These are phyloP conservation scores for Hartigia nigra DNA, from an alignment of 2,888 invertebrate species.

Conservation along the genomic window DNA sequence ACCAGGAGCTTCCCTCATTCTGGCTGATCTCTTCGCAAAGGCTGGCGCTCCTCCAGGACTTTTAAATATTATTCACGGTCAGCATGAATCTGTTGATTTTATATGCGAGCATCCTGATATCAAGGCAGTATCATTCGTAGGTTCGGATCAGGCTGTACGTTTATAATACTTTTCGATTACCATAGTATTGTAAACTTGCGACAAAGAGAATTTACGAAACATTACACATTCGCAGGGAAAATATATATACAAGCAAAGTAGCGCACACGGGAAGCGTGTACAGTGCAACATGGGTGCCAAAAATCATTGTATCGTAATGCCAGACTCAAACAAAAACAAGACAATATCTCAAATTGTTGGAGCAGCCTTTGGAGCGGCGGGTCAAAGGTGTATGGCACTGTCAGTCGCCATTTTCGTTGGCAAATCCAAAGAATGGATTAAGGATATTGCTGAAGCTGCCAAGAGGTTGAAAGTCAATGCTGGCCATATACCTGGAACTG, in stretches of 20 bases:
- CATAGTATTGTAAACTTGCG: background rate
- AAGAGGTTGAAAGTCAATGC: slow-evolving; percentile 91
- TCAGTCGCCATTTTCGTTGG: slow-evolving; percentile 94
- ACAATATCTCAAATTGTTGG: slow-evolving; percentile 92
- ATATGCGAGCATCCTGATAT: slow-evolving; percentile 97
- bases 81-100: slow-evolving; percentile 95
- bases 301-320: slow-evolving; percentile 97
- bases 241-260: slow-evolving; percentile 94
- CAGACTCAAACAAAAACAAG: slow-evolving; percentile 97
- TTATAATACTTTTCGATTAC: background rate
- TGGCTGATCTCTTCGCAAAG: slow-evolving; percentile 92
- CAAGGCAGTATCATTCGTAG: slow-evolving; percentile 97
- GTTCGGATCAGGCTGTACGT: slow-evolving; percentile 91
- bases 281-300: slow-evolving; percentile 99
- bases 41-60: slow-evolving; percentile 97
- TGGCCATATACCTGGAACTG: slow-evolving; percentile 83
- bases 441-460: slow-evolving; percentile 87
- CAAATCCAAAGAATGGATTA: slow-evolving; percentile 87
- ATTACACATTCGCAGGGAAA: slow-evolving; percentile 72
- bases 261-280: slow-evolving; percentile 92
- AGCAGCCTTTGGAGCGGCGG: slow-evolving; percentile 99
- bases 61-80: slow-evolving; percentile 97
- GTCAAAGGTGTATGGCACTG: slow-evolving; percentile 99
- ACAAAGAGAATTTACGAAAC: background rate
- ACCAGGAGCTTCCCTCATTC: slow-evolving; percentile 95